A percentile compares a stretch with the other conserved stretches of the same genome.
Evolutionary conservation across 2,888 invertebrate species (phyloP).

Genomic region (Phyto melanocephala): DNA sequence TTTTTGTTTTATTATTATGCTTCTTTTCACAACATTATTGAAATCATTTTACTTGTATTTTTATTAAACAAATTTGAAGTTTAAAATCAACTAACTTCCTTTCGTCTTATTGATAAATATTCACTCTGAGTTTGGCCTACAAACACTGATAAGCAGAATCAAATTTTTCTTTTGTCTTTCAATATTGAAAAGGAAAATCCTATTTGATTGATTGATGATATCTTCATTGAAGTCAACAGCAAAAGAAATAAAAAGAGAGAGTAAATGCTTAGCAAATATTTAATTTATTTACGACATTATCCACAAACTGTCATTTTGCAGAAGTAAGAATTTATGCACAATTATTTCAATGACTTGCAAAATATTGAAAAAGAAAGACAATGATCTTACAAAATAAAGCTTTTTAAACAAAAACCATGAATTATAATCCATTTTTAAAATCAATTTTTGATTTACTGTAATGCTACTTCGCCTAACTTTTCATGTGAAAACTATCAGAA

Average conservation of each 20-base stretch:
- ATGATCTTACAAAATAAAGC: not conserved
- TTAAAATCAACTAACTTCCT: no score
- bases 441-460: no score
- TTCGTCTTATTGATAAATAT: no score
- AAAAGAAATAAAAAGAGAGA: not conserved
- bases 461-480: no score
- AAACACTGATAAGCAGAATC: no score
- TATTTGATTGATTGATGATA: not conserved
- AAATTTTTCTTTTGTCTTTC: not conserved
- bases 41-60: no score
- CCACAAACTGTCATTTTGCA: not conserved
- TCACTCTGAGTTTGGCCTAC: no score
- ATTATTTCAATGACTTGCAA: not conserved
- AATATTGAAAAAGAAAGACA: not conserved
- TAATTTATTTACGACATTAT: not conserved
- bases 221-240: not conserved
- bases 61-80: no score
- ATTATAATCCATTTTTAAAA: no score
- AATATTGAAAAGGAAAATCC: not conserved
- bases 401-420: no score
- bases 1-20: not conserved
- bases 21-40: constrained; percentile 22
- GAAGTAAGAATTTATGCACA: not conserved
- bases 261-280: not conserved
- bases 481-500: no score